phyloP scores from a whole-genome alignment of 1,140 invertebrate species.

The Charaxes varanes region DNA sequence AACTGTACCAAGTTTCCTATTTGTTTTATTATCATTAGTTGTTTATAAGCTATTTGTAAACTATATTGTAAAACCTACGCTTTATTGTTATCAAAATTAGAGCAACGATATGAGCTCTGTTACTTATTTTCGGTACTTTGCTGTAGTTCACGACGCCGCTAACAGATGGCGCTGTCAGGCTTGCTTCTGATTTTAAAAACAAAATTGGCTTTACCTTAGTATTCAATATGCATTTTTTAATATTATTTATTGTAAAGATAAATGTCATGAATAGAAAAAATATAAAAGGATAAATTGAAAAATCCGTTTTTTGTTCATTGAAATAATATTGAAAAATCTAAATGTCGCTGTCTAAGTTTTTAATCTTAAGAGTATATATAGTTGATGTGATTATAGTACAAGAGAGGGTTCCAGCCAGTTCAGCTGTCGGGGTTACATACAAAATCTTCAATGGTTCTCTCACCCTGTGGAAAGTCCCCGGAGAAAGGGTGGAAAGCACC shows the following conservation, averaged over 20 bases:
- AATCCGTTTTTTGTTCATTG: neutral
- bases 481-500: constrained; percentile 65
- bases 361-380: constrained; percentile 25
- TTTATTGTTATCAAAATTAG: no score
- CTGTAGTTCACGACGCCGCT: neutral
- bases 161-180: constrained; percentile 14
- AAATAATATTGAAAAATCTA: constrained; percentile 18
- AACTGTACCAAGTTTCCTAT: no score
- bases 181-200: neutral
- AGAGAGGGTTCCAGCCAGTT: constrained; percentile 47
- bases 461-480: constrained; percentile 70
- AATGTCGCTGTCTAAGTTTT: constrained; percentile 42
- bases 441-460: constrained; percentile 40
- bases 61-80: no score
- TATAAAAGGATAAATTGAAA: neutral
- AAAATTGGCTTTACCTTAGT: no score
- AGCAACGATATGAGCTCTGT: no score
- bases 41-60: no score
- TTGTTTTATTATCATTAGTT: no score
- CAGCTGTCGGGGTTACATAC: constrained; percentile 57
- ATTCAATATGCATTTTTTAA: no score
- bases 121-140: neutral
- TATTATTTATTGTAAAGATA: no score
- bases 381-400: accelerated
- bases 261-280: constrained; percentile 3